Percentiles rank a stretch among this genome's conserved stretches.
phyloP scores from a whole-genome alignment of 53 echinoderm and acorn worm genomes.

The Patiria pectinifera region DNA sequence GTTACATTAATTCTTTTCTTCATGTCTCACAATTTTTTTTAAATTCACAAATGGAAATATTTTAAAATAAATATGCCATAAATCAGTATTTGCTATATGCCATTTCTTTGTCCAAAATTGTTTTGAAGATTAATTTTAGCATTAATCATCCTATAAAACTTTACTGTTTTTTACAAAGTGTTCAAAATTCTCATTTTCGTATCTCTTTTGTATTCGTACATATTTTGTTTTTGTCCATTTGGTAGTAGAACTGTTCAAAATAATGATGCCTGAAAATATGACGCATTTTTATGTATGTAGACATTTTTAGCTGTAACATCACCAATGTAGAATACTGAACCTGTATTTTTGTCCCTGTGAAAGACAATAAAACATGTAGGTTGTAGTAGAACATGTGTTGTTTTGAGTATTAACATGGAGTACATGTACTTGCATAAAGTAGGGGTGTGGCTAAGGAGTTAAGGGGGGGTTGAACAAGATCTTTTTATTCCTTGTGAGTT shows the following conservation, averaged over 20 bases:
- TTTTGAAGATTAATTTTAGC: not conserved
- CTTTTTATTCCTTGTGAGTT: no score
- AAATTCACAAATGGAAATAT: not conserved
- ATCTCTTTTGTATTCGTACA: not conserved
- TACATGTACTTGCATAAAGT: not conserved
- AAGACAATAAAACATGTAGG: constrained; percentile 14
- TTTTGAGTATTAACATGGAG: not conserved
- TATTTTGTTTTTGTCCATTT: not conserved
- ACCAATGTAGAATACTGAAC: constrained; percentile 37
- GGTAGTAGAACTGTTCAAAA: not conserved
- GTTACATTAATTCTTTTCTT: not conserved
- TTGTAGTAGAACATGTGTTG: not conserved
- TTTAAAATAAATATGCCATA: not conserved
- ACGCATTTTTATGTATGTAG: constrained; percentile 2
- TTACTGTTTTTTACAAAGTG: no score
- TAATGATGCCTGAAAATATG: constrained; percentile 3
- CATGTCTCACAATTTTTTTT: no score
- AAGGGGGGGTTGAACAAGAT: not conserved
- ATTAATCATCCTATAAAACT: not conserved
- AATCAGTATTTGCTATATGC: not conserved
- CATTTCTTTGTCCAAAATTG: not conserved
- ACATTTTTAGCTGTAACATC: not conserved
- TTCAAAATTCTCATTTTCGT: not conserved
- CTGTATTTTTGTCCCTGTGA: constrained; percentile 44
- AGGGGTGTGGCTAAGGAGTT: not conserved